These are phyloP conservation scores for Scaptomyza cyrtandrae DNA, from an alignment of 2,888 invertebrate genomes.

Conservation along the genomic window DNA sequence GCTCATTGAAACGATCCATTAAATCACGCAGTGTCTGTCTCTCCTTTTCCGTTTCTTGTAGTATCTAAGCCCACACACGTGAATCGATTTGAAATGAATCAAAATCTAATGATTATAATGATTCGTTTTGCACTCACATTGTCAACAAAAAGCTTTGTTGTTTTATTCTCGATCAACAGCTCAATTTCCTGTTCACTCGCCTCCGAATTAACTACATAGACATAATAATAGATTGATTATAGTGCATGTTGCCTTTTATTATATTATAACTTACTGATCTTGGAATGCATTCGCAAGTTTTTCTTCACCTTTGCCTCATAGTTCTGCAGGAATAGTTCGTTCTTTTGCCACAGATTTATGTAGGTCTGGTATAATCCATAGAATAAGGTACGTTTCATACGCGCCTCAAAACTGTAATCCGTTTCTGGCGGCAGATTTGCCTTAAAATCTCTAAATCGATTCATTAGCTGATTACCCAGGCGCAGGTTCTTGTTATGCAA, in stretches of 20 bases:
- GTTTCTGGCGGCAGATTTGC: slow-evolving; percentile 75
- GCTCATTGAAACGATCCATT: slow-evolving; percentile 83
- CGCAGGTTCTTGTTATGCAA: slow-evolving; percentile 82
- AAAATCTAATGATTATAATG: neutral
- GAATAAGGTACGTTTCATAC: slow-evolving; percentile 83
- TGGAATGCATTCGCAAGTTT: slow-evolving; percentile 83
- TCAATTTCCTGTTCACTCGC: slow-evolving; percentile 84
- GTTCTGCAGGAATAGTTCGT: slow-evolving; percentile 82
- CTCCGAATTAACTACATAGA: slow-evolving; percentile 80
- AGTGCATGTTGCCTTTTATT: too few species aligned
- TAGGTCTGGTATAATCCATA: slow-evolving; percentile 84
- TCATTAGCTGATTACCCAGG: slow-evolving; percentile 82
- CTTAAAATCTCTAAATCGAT: slow-evolving; percentile 82
- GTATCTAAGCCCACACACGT: slow-evolving; percentile 70
- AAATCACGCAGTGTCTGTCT: slow-evolving; percentile 82
- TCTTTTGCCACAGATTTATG: slow-evolving; percentile 83
- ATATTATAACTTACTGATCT: slow-evolving; percentile 80
- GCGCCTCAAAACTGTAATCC: slow-evolving; percentile 83
- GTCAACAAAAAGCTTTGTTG: slow-evolving; percentile 84
- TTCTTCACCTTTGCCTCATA: slow-evolving; percentile 84
- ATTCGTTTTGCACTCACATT: slow-evolving; percentile 78
- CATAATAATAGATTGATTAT: neutral
- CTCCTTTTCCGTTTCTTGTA: slow-evolving; percentile 84
- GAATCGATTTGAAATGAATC: too few species aligned
- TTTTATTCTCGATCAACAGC: slow-evolving; percentile 83